phyloP scores from a whole-genome alignment of 2,113 vertebrate species.

The Entelurus aequoreus region DNA sequence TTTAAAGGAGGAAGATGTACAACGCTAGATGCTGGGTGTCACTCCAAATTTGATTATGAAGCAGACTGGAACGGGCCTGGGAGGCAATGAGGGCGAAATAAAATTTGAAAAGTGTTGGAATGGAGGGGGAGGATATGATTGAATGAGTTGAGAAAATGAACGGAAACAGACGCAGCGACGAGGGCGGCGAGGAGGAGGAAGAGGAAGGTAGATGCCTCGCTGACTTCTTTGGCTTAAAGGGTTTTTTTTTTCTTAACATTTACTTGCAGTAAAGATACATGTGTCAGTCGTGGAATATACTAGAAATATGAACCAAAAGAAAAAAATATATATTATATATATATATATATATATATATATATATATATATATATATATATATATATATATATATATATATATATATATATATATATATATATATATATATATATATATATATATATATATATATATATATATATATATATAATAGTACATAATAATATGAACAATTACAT shows the following conservation, averaged over 20 bases:
- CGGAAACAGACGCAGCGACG: conserved; percentile 42
- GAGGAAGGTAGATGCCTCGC: background rate
- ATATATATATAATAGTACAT: too few species aligned
- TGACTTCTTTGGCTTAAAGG: conserved; percentile 16
- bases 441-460: too few species aligned
- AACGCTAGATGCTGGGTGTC: conserved; percentile 22
- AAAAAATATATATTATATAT: background rate
- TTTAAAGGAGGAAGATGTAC: conserved; percentile 3
- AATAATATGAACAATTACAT: too few species aligned
- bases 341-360: background rate
- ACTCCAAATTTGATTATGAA: conserved; percentile 29
- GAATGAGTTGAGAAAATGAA: conserved; percentile 35
- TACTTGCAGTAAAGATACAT: background rate
- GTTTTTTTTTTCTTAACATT: conserved; percentile 8
- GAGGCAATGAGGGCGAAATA: conserved; percentile 45
- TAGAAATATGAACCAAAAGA: conserved; percentile 32
- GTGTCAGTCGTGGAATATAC: too few species aligned
- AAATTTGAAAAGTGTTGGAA: conserved; percentile 30
- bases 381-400: too few species aligned
- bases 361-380: too few species aligned
- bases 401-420: too few species aligned
- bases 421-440: conserved; percentile 1
- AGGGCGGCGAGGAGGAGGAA: conserved; percentile 15
- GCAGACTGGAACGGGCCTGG: conserved; percentile 18
- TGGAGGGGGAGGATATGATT: conserved; percentile 24